A percentile compares a stretch with the other conserved stretches of the same genome.
Conservation (phyloP, 1,140 invertebrate genomes). For the Brachionus koreanus region DNA sequence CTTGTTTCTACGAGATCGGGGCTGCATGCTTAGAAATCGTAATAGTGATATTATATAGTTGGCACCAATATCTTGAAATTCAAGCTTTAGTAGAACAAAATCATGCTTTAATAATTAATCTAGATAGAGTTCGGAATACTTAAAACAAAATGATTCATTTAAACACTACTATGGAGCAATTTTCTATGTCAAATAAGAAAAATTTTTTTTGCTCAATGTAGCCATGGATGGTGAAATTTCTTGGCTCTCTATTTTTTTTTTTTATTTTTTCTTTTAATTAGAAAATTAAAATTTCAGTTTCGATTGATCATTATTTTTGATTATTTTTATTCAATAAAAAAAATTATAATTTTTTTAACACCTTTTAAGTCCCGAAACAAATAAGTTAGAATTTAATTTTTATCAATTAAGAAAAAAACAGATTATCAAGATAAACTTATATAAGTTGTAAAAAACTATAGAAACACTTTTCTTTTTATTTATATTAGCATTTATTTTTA, state of each 20-base stretch:
- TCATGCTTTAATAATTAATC: not conserved
- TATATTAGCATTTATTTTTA: too few species aligned
- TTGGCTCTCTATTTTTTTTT: not conserved
- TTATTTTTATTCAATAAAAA: too few species aligned
- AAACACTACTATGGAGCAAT: not conserved
- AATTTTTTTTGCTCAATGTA: conserved; percentile 33
- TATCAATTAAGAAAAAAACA: too few species aligned
- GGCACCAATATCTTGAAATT: not conserved
- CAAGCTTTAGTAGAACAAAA: not conserved
- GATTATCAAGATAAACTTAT: too few species aligned
- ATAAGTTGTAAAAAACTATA: too few species aligned
- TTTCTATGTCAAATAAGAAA: not conserved
- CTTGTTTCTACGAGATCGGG: not conserved
- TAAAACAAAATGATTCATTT: not conserved
- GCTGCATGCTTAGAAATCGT: not conserved
- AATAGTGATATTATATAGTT: not conserved
- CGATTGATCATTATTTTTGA: too few species aligned
- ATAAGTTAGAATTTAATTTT: too few species aligned
- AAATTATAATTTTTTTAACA: too few species aligned
- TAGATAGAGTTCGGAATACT: not conserved
- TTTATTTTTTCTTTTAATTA: too few species aligned
- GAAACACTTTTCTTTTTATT: too few species aligned
- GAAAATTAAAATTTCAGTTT: too few species aligned
- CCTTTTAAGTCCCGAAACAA: too few species aligned
- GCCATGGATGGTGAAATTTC: not conserved